These are phyloP conservation scores for Eurypyga helias DNA, from an alignment of 2,113 vertebrate genomes.

Conservation along the genomic window DNA sequence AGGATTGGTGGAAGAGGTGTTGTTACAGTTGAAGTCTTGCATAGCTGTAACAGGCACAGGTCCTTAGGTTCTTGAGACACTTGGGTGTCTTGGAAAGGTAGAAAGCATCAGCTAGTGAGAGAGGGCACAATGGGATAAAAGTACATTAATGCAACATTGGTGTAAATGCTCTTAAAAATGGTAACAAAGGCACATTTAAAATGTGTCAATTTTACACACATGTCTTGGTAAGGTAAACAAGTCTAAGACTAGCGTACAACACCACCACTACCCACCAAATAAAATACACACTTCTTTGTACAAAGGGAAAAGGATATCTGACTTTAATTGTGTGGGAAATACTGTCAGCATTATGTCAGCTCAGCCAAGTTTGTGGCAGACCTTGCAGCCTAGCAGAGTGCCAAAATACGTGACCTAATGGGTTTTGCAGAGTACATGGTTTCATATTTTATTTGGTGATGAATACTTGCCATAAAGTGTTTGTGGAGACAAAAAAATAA, in stretches of 20 bases:
- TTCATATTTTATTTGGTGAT: conserved; percentile 20
- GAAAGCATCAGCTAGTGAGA: background rate
- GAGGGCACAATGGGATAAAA: background rate
- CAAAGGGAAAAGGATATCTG: background rate
- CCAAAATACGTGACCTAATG: background rate
- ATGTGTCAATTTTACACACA: background rate
- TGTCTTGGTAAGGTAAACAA: background rate
- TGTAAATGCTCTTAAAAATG: background rate
- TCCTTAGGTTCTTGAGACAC: background rate
- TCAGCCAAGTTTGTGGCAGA: background rate
- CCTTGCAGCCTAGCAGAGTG: background rate
- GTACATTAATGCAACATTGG: background rate
- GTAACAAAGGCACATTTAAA: background rate
- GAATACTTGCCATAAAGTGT: background rate
- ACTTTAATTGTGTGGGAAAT: background rate
- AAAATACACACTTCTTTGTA: background rate
- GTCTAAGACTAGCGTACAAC: background rate
- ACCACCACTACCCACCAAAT: background rate
- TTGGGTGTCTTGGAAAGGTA: background rate
- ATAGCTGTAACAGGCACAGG: background rate
- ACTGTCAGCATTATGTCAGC: background rate
- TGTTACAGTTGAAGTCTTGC: background rate
- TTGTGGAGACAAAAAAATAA: background rate
- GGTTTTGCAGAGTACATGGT: background rate
- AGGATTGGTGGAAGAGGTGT: background rate